These are phyloP conservation scores for Argyra leucocephala DNA, from an alignment of 2,888 invertebrate species.

Conservation along the genomic window DNA sequence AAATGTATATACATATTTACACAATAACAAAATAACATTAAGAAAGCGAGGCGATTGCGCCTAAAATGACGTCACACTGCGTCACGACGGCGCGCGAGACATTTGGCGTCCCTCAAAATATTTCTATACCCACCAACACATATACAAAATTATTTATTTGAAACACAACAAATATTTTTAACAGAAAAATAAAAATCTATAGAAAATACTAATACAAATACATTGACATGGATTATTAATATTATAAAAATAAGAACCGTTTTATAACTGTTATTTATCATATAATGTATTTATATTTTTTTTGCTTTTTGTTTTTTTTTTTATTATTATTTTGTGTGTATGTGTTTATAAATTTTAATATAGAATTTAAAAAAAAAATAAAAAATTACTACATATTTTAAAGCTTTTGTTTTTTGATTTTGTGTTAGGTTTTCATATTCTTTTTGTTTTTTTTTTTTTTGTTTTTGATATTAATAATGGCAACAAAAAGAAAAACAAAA, in stretches of 20 bases:
- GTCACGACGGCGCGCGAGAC: conserved; percentile 25
- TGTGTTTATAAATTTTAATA: background rate
- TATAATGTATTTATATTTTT: too few relatives aligned
- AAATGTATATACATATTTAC: background rate
- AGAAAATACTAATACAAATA: background rate
- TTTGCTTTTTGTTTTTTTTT: too few relatives aligned
- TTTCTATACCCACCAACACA: too few relatives aligned
- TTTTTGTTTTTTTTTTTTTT: background rate
- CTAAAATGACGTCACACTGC: conserved; percentile 33
- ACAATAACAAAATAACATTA: conserved; percentile 4
- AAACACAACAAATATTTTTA: too few relatives aligned
- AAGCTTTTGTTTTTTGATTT: background rate
- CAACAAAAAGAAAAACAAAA: background rate
- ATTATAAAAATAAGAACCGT: too few relatives aligned
- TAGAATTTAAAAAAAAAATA: background rate
- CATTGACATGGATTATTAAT: too few relatives aligned
- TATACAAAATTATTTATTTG: too few relatives aligned
- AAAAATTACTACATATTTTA: background rate
- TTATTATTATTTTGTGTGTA: too few relatives aligned
- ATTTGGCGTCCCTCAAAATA: conserved; percentile 17
- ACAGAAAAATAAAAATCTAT: too few relatives aligned
- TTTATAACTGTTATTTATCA: too few relatives aligned
- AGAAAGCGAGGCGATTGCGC: conserved; percentile 22
- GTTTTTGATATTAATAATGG: background rate
- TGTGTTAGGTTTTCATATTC: background rate